Percentiles rank a stretch among this genome's conserved stretches.
phyloP scores from a whole-genome alignment of 2,797 vertebrate species.

The Falco novaeseelandiae region DNA sequence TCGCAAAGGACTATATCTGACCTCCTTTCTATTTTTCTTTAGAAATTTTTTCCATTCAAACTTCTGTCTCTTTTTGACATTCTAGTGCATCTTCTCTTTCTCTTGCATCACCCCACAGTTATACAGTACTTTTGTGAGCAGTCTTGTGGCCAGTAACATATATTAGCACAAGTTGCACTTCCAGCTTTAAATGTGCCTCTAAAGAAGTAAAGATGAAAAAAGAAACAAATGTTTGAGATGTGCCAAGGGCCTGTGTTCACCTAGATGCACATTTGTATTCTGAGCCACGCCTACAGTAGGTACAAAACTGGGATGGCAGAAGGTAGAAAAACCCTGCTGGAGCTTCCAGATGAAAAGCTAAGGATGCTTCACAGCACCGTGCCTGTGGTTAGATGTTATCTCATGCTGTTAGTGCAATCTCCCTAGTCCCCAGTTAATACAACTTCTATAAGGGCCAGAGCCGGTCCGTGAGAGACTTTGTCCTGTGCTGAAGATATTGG shows the following conservation, averaged over 20 bases:
- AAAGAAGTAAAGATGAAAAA: background rate
- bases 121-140: background rate
- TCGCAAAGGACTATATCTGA: background rate
- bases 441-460: background rate
- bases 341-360: background rate
- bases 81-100: background rate
- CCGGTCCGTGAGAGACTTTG: background rate
- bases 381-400: background rate
- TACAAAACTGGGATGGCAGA: background rate
- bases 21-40: background rate
- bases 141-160: background rate
- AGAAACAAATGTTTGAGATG: background rate
- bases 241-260: rapidly evolving
- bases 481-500: background rate
- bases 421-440: background rate
- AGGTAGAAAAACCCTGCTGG: background rate
- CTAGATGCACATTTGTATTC: rapidly evolving
- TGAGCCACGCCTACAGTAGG: rapidly evolving
- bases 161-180: background rate
- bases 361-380: background rate
- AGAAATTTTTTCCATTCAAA: background rate
- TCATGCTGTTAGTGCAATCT: background rate
- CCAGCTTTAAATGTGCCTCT: background rate
- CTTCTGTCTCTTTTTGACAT: background rate
- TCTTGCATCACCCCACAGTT: background rate